Conservation (phyloP, 2,888 invertebrate genomes). For the Julus scandinavius region DNA sequence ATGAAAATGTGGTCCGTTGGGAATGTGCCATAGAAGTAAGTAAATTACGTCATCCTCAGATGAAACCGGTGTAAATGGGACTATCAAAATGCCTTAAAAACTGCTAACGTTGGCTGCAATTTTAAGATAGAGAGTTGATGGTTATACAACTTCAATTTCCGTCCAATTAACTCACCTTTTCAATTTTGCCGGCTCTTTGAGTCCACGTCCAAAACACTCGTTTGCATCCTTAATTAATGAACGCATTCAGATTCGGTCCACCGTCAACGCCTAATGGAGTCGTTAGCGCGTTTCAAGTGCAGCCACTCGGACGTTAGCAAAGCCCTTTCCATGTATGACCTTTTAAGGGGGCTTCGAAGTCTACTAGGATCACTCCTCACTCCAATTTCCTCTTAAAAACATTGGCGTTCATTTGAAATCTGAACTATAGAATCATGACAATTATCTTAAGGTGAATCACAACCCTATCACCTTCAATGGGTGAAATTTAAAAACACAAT, state of each 20-base stretch:
- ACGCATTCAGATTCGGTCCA: neutral
- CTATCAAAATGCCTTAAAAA: neutral
- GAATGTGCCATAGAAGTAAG: neutral
- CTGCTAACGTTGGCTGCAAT: neutral
- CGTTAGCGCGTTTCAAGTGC: neutral
- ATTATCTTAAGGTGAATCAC: too few species aligned
- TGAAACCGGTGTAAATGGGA: neutral
- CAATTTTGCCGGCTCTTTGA: neutral
- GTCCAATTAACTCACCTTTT: conserved; percentile 8
- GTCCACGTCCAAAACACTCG: neutral
- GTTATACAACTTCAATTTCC: conserved; percentile 1
- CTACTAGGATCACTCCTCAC: too few species aligned
- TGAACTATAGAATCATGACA: too few species aligned
- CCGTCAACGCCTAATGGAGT: conserved; percentile 3
- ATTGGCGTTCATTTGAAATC: too few species aligned
- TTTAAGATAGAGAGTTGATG: neutral
- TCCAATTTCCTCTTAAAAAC: too few species aligned
- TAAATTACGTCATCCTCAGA: neutral
- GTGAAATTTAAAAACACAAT: too few species aligned
- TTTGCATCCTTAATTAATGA: neutral
- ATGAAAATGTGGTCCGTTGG: too few species aligned
- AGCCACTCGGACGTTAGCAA: neutral
- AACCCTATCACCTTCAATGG: too few species aligned
- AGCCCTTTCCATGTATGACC: too few species aligned
- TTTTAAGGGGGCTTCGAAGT: too few species aligned